Conservation (phyloP, 1,140 invertebrate species). For the Aphis gossypii region DNA sequence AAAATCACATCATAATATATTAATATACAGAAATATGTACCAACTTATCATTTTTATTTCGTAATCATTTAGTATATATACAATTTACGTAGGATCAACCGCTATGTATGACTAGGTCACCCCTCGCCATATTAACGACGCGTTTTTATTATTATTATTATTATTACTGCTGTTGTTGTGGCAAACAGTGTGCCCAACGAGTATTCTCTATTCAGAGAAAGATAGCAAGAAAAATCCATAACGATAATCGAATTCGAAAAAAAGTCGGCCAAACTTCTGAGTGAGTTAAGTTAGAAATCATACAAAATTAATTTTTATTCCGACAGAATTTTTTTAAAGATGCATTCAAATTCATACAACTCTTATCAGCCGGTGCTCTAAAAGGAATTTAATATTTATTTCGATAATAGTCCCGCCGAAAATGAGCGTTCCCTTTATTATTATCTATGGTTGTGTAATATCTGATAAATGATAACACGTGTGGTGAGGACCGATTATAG, state of each 20-base stretch:
- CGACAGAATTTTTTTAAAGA: neutral
- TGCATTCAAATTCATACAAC: neutral
- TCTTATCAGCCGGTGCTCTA: neutral
- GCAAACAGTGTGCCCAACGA: constrained; percentile 47
- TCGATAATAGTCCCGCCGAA: neutral
- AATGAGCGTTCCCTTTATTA: neutral
- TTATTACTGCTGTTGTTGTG: neutral
- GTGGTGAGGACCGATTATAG: neutral
- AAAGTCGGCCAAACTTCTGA: neutral
- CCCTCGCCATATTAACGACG: neutral
- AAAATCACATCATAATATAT: neutral
- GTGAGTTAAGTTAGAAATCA: neutral
- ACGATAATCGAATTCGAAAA: neutral
- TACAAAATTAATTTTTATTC: neutral
- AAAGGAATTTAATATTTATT: neutral
- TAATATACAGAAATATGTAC: neutral
- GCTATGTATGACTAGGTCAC: too few relatives aligned
- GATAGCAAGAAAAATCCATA: neutral
- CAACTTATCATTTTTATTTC: constrained; percentile 10
- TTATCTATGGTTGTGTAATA: neutral
- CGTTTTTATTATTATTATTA: neutral
- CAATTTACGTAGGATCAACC: neutral
- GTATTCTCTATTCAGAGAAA: neutral
- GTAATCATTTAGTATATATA: neutral
- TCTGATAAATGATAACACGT: neutral